Evolutionary conservation across 2,797 vertebrate genomes (phyloP).

Genomic region (Phrynocephalus forsythii): DNA sequence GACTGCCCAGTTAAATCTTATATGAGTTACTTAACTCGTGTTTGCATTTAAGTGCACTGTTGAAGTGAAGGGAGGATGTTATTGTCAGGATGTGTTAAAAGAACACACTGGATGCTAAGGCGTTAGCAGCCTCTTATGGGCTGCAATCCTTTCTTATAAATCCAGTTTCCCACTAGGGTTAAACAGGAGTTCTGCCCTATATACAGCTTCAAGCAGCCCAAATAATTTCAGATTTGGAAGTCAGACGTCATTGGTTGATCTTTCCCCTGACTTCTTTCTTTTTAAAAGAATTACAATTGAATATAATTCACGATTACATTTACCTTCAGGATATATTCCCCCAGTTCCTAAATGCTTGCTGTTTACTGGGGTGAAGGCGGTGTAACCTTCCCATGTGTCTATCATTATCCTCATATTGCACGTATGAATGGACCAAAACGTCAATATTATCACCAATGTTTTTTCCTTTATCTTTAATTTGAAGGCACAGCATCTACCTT

Average conservation of each 20-base stretch:
- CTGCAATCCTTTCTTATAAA: background rate
- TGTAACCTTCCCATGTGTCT: background rate
- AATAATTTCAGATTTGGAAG: background rate
- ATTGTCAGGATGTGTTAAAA: background rate
- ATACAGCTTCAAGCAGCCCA: background rate
- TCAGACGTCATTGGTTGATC: background rate
- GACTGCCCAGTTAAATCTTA: background rate
- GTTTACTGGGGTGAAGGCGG: conserved; percentile 9
- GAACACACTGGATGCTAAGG: background rate
- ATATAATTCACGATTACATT: background rate
- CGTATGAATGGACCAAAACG: too few relatives aligned
- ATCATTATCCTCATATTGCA: conserved; percentile 16
- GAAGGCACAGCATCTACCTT: conserved; percentile 5
- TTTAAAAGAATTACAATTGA: background rate
- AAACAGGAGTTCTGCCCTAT: background rate
- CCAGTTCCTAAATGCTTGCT: background rate
- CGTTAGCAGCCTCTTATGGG: background rate
- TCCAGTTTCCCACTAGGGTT: background rate
- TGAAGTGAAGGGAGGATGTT: background rate
- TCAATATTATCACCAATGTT: background rate
- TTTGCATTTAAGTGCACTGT: background rate
- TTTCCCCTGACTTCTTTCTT: background rate
- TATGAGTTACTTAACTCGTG: background rate
- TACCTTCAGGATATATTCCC: background rate
- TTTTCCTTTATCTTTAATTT: conserved; percentile 54